Conservation (phyloP, 2,888 invertebrate genomes). For the Myathropa florea region DNA sequence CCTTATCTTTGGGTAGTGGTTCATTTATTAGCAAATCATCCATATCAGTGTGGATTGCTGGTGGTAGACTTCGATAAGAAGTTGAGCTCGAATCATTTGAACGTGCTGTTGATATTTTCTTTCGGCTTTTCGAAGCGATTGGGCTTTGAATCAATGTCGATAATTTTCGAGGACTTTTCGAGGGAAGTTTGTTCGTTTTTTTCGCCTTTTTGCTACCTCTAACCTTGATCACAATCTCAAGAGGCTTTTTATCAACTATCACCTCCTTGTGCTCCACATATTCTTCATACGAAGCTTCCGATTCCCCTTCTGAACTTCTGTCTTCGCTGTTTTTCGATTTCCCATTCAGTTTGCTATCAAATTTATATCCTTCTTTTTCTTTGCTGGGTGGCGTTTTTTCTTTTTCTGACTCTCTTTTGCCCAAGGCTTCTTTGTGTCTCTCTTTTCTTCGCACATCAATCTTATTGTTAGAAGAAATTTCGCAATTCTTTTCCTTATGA, state of each 20-base stretch:
- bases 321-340: not conserved
- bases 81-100: constrained; percentile 55
- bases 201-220: constrained; percentile 73
- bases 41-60: constrained; percentile 36
- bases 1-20: not conserved
- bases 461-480: not conserved
- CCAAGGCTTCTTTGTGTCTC: not conserved
- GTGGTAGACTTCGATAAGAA: constrained; percentile 60
- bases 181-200: constrained; percentile 57
- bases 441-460: not conserved
- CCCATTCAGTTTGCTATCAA: not conserved
- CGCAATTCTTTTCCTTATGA: not conserved
- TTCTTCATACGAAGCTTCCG: constrained; percentile 9
- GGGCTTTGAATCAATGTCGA: constrained; percentile 69
- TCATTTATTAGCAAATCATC: constrained; percentile 12
- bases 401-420: not conserved
- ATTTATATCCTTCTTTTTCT: not conserved
- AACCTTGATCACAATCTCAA: constrained; percentile 78
- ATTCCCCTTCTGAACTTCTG: constrained; percentile 26
- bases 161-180: constrained; percentile 72
- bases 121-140: constrained; percentile 18
- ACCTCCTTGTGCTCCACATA: constrained; percentile 14
- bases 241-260: constrained; percentile 58
- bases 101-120: not conserved
- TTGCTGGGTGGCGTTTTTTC: not conserved